These are phyloP conservation scores for Semaprochilodus insignis DNA, from an alignment of 2,797 vertebrate genomes.

Conservation along the genomic window DNA sequence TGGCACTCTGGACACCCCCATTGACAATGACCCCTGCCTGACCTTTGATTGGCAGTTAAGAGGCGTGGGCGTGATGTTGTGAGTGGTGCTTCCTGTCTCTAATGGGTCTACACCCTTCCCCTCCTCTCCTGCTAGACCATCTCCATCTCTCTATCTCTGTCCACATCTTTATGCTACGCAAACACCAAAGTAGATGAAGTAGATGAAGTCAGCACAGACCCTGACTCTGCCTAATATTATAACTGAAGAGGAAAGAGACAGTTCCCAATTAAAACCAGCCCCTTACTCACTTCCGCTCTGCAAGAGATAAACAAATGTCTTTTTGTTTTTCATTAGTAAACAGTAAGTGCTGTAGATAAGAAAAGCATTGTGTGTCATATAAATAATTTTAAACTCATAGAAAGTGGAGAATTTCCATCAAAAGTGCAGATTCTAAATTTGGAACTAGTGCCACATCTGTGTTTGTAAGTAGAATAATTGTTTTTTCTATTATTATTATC, in stretches of 20 bases:
- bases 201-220: neutral
- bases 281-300: neutral
- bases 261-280: neutral
- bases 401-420: neutral
- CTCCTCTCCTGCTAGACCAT: constrained; percentile 66
- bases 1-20: neutral
- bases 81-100: constrained; percentile 58
- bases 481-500: too few relatives aligned
- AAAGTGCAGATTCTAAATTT: neutral
- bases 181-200: constrained; percentile 8
- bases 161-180: constrained; percentile 5
- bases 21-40: constrained; percentile 23
- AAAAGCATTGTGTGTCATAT: neutral
- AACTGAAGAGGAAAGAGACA: neutral
- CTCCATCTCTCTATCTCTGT: constrained; percentile 57
- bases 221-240: neutral
- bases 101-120: constrained; percentile 56
- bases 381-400: neutral
- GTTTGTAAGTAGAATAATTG: neutral
- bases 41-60: constrained; percentile 31
- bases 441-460: neutral
- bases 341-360: neutral
- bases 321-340: neutral
- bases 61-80: constrained; percentile 37
- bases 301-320: neutral